A percentile compares a stretch with the other conserved stretches of the same genome.
These are phyloP conservation scores for Hippopotamyrus pictus DNA, from an alignment of 2,797 vertebrate species.

Conservation along the genomic window DNA sequence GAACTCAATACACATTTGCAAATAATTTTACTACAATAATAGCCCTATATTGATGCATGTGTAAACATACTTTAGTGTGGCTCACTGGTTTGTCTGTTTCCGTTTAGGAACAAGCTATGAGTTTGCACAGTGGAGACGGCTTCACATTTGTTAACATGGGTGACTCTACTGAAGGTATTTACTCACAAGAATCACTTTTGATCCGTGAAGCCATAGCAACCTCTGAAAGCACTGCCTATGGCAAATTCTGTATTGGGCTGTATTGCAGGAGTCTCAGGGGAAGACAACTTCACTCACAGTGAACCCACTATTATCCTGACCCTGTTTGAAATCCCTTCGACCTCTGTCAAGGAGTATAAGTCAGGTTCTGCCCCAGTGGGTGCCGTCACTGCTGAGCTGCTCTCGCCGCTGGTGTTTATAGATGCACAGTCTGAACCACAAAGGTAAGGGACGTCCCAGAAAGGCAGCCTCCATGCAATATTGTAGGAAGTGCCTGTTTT, in stretches of 20 bases:
- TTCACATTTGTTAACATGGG: background rate
- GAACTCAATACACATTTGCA: background rate
- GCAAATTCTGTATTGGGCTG: background rate
- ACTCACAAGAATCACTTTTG: background rate
- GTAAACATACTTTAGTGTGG: background rate
- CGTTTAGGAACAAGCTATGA: background rate
- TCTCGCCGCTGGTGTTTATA: conserved; percentile 20
- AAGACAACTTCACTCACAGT: conserved; percentile 33
- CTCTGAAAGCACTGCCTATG: background rate
- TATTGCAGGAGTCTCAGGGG: background rate
- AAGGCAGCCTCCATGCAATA: background rate
- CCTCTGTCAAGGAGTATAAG: conserved; percentile 1
- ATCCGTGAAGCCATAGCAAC: background rate
- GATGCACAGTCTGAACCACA: conserved; percentile 27
- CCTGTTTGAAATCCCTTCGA: conserved; percentile 59
- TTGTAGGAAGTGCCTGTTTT: background rate
- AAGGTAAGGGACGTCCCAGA: conserved; percentile 35
- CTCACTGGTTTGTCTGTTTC: background rate
- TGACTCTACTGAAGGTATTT: background rate
- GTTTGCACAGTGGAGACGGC: background rate
- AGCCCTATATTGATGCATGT: background rate
- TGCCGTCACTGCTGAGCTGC: conserved; percentile 29
- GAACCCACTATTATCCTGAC: conserved; percentile 65
- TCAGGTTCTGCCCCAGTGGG: conserved; percentile 21
- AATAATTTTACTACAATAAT: background rate